Conservation (phyloP, 2,113 vertebrate species). For the Castor canadensis region DNA sequence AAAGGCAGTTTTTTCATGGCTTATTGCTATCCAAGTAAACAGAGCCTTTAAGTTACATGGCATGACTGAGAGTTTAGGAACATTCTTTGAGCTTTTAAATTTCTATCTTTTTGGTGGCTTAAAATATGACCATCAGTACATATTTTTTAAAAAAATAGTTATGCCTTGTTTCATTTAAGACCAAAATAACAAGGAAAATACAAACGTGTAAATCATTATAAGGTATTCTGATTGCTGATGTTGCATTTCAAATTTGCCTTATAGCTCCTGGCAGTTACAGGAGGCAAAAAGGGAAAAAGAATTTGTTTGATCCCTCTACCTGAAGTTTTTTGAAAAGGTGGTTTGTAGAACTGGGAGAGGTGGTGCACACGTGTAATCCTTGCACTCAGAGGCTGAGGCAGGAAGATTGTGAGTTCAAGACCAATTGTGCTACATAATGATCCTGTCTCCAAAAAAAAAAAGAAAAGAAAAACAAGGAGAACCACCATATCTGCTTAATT, state of each 20-base stretch:
- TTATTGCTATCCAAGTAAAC: neutral
- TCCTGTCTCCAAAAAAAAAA: neutral
- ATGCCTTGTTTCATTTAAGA: neutral
- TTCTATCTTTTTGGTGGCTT: neutral
- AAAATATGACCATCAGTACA: neutral
- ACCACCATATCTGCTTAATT: too few species aligned
- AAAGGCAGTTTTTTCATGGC: neutral
- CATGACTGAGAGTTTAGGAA: neutral
- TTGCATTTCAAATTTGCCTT: neutral
- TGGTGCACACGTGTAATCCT: neutral
- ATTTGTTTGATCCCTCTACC: neutral
- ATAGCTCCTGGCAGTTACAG: neutral
- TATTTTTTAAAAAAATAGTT: neutral
- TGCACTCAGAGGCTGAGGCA: neutral
- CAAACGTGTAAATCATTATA: neutral
- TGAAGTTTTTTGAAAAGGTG: neutral
- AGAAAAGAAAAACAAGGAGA: neutral
- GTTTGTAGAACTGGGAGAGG: neutral
- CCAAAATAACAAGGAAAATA: constrained; percentile 8
- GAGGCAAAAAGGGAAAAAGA: neutral
- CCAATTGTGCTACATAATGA: neutral
- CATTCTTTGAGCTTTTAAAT: neutral
- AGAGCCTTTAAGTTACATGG: neutral
- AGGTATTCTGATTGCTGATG: neutral
- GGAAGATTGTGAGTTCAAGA: neutral